Conservation (phyloP, 2,113 vertebrate species). For the Felis chaus region DNA sequence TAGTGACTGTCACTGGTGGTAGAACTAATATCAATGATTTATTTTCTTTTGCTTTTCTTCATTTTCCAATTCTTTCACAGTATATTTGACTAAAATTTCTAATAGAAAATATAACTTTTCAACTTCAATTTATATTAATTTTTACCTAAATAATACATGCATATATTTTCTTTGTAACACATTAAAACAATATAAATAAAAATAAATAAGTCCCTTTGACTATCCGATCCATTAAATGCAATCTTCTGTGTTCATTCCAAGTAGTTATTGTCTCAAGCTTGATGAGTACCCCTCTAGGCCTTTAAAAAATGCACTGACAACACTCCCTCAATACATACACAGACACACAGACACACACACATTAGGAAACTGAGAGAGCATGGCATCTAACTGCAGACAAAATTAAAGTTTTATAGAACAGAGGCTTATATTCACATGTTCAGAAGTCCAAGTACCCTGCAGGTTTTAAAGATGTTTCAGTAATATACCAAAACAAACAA, state of each 20-base stretch:
- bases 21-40: neutral
- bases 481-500: neutral
- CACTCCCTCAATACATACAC: neutral
- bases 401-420: neutral
- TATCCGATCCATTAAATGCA: neutral
- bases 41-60: neutral
- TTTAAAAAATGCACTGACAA: neutral
- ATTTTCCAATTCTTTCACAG: neutral
- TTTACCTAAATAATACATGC: neutral
- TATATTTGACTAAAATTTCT: neutral
- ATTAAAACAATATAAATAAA: neutral
- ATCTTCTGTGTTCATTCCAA: neutral
- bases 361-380: neutral
- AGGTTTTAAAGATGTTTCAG: neutral
- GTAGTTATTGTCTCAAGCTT: neutral
- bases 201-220: neutral
- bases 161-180: neutral
- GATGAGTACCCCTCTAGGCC: neutral
- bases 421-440: neutral
- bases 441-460: neutral
- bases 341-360: neutral
- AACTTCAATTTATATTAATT: neutral
- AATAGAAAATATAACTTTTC: neutral
- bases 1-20: neutral
- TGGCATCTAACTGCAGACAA: neutral